Base-by-base conservation (phyloP, 2,113 vertebrate species). In the Neotragus moschatus region DNA sequence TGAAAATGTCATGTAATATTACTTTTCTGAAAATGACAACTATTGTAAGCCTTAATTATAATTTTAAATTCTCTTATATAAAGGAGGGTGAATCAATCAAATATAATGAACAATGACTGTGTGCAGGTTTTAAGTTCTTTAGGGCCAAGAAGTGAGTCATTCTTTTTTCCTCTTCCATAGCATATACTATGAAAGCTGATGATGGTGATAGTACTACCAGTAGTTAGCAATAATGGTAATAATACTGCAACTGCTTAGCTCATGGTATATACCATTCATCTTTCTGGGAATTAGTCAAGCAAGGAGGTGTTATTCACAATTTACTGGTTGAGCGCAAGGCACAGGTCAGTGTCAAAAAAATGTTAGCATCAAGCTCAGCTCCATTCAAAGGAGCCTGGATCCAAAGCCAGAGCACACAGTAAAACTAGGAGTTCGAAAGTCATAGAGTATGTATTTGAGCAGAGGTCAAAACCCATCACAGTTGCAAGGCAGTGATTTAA, bases 1-100 rank as follows among this genome's bases (percentile, higher is more conserved):
- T 92, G 81, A 97, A 98, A 97, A 98, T 98, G 97, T 98, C 98
- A 98, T 86, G 93, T 94, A 97, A 95, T 97, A 95, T 97, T 97
- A 97, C 97, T 97, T 97, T 93, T 94, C 91, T 97, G 95, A 97
- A 98, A 97, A 88, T 88, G 94, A 98, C 96, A 97, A 94, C 96
- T 95, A 97, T 97, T 85, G 36, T 95, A 97, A 98, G 95, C 93
- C 70, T 97, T 97, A 92, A 97, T 98, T 97, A 98, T 94, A 97
- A 97, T 98, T 97, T 98, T 97, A 96, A 97, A 97, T 97, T 97
- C 89, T 79, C 82, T 95, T 95, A 94, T 89, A 92, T 94, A 88
- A 95, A 92, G 77, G 93, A 86, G 79, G 17, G 28, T 63, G 87
- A 97, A 91, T 98, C 94, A 97, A 94, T 97, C 95, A 95, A 92